A percentile compares a stretch with the other conserved stretches of the same genome.
Conservation (phyloP, 2,888 invertebrate genomes). For the Athalia cordata region DNA sequence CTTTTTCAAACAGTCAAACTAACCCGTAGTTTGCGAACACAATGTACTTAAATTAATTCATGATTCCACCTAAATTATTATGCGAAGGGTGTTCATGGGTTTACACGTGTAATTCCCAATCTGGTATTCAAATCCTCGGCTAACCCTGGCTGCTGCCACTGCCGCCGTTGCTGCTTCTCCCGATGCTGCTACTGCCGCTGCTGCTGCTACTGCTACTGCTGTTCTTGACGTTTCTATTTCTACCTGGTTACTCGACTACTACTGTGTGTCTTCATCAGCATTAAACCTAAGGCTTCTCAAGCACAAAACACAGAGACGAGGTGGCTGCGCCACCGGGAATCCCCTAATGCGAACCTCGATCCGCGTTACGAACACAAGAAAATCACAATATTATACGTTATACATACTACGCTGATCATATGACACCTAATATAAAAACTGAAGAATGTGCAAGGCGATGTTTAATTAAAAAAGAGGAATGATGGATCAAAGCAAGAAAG, state of each 20-base stretch:
- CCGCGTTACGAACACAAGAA: too few species aligned
- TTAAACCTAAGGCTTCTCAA: constrained; percentile 44
- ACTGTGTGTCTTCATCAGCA: constrained; percentile 48
- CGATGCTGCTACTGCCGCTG: background rate
- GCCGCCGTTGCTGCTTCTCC: background rate
- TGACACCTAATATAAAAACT: too few species aligned
- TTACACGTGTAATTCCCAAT: constrained; percentile 49
- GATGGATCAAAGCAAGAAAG: too few species aligned
- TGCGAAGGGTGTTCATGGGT: constrained; percentile 48
- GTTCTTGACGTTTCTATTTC: background rate
- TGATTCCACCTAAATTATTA: constrained; percentile 47
- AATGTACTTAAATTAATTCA: constrained; percentile 48
- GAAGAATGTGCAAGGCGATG: too few species aligned
- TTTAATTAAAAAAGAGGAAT: too few species aligned
- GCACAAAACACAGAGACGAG: constrained; percentile 27
- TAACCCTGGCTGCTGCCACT: constrained; percentile 39
- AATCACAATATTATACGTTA: too few species aligned
- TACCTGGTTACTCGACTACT: constrained; percentile 35
- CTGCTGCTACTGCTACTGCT: constrained; percentile 6
- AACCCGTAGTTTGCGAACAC: background rate
- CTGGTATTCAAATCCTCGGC: constrained; percentile 48
- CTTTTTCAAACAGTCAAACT: background rate
- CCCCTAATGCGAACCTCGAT: too few species aligned
- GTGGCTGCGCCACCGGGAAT: background rate
- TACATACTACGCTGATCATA: too few species aligned